phyloP scores from a whole-genome alignment of 2,888 invertebrate species.

The Pristionchus japonicus region DNA sequence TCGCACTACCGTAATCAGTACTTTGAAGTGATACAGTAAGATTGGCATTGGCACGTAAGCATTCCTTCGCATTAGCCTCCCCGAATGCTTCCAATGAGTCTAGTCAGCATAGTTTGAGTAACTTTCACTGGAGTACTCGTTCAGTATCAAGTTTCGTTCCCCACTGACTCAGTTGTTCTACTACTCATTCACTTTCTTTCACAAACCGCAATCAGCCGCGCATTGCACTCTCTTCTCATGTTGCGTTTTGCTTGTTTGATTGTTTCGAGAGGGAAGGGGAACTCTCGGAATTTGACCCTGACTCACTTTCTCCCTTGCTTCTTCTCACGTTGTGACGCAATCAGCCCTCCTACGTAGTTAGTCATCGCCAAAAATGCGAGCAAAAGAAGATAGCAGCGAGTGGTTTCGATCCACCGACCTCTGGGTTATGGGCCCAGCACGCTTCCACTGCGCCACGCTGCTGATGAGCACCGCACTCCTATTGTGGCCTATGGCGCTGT shows the following conservation, averaged over 20 bases:
- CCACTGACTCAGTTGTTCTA: slow-evolving; percentile 25
- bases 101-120: neutral
- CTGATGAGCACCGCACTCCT: slow-evolving; percentile 74
- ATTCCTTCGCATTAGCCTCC: neutral
- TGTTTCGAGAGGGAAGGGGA: neutral
- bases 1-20: slow-evolving; percentile 32
- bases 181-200: slow-evolving; percentile 33
- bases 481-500: neutral
- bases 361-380: slow-evolving; percentile 2
- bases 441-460: slow-evolving; percentile 88
- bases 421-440: slow-evolving; percentile 90
- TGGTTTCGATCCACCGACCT: slow-evolving; percentile 83
- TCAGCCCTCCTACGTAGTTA: slow-evolving; percentile 21
- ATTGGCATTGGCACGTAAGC: neutral
- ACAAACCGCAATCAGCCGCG: slow-evolving; percentile 5
- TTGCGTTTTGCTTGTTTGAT: slow-evolving; percentile 5
- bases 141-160: neutral
- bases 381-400: slow-evolving; percentile 47
- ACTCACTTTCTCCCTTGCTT: neutral
- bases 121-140: neutral
- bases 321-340: slow-evolving; percentile 32
- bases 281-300: slow-evolving; percentile 37
- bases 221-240: neutral
- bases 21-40: neutral
- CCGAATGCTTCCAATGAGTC: neutral